Evolutionary conservation across 2,797 vertebrate species (phyloP).

Genomic region (Synaphobranchus kaupii): DNA sequence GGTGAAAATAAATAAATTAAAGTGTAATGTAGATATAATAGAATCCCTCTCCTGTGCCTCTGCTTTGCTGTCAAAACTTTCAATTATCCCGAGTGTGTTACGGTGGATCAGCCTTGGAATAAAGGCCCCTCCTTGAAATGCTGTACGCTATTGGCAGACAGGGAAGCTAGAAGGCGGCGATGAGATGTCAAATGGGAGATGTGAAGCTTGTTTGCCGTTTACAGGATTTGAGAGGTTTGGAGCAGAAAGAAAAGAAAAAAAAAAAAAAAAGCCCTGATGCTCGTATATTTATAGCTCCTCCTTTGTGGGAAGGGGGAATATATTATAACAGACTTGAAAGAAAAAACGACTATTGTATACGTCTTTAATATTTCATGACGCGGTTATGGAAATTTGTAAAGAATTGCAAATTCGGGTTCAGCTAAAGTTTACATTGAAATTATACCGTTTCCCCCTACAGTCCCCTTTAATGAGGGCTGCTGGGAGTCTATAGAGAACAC

Average conservation of each 20-base stretch:
- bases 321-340: slow-evolving; percentile 35
- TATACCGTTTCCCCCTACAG: slow-evolving; percentile 26
- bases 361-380: slow-evolving; percentile 39
- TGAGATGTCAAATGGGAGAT: slow-evolving; percentile 23
- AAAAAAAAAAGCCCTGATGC: background rate
- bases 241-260: background rate
- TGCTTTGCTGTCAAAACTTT: slow-evolving; percentile 18
- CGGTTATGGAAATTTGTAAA: slow-evolving; percentile 34
- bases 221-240: background rate
- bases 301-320: slow-evolving; percentile 28
- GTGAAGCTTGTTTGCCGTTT: slow-evolving; percentile 25
- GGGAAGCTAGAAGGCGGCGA: slow-evolving; percentile 4
- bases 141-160: slow-evolving; percentile 10
- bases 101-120: slow-evolving; percentile 2
- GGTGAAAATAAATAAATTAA: slow-evolving; percentile 1
- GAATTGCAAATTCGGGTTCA: slow-evolving; percentile 42
- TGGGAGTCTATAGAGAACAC: slow-evolving; percentile 25
- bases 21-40: slow-evolving; percentile 9
- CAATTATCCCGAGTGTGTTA: slow-evolving; percentile 5
- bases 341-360: slow-evolving; percentile 29
- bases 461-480: slow-evolving; percentile 20
- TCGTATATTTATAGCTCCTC: slow-evolving; percentile 33
- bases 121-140: slow-evolving; percentile 12
- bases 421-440: slow-evolving; percentile 36
- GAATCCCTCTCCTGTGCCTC: background rate